Evolutionary conservation across 2,797 vertebrate genomes (phyloP).

Genomic region (Enteromius argenteus): DNA sequence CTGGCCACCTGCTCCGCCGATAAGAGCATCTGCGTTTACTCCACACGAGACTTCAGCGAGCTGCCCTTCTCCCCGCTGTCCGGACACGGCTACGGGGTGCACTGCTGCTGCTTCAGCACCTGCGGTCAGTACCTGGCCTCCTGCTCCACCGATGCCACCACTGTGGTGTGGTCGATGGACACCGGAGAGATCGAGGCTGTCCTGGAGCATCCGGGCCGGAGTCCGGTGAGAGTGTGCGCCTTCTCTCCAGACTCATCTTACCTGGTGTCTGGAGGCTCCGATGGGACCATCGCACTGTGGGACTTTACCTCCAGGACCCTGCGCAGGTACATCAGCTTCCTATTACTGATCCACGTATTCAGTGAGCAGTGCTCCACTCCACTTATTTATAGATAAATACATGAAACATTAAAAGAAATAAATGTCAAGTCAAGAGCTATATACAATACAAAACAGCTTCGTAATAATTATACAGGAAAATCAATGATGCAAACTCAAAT

Average conservation of each 20-base stretch:
- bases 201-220: conserved; percentile 86
- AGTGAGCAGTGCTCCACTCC: background rate
- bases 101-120: conserved; percentile 93
- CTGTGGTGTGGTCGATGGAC: conserved; percentile 82
- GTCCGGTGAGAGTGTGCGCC: conserved; percentile 87
- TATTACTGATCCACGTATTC: background rate
- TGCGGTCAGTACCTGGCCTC: conserved; percentile 88
- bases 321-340: conserved; percentile 28
- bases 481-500: background rate
- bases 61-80: conserved; percentile 86
- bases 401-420: background rate
- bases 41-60: conserved; percentile 79
- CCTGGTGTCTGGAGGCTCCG: conserved; percentile 87
- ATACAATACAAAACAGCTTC: background rate
- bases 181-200: conserved; percentile 80
- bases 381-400: background rate
- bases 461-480: background rate
- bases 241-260: conserved; percentile 80
- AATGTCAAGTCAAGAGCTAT: background rate
- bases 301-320: conserved; percentile 78
- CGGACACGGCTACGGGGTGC: conserved; percentile 89
- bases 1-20: conserved; percentile 94
- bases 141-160: conserved; percentile 92
- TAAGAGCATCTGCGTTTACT: conserved; percentile 89
- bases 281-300: conserved; percentile 90